Percentiles rank a stretch among this genome's conserved stretches.
Conservation (phyloP, 1,140 invertebrate genomes). For the Hyles euphorbiae region DNA sequence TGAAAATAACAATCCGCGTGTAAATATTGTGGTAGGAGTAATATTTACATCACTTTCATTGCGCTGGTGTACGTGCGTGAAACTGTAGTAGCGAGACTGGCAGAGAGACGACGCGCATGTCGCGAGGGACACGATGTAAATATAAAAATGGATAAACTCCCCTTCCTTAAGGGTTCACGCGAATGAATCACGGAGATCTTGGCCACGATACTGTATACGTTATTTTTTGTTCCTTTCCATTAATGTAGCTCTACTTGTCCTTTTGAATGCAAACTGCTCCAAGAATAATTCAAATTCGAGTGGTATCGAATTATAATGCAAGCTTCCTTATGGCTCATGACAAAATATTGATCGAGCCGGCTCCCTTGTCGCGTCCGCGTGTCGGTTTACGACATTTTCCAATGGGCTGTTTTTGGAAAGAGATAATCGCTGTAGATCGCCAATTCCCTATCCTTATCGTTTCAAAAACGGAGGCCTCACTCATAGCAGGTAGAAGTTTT, state of each 20-base stretch:
- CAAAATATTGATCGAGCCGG: constrained; percentile 71
- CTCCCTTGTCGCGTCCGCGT: constrained; percentile 32
- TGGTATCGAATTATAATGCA: constrained; percentile 52
- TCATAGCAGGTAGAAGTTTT: constrained; percentile 65
- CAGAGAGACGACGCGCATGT: constrained; percentile 69
- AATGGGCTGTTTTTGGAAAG: constrained; percentile 41
- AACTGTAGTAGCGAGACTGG: constrained; percentile 68
- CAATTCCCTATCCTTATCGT: constrained; percentile 52
- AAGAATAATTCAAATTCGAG: constrained; percentile 49
- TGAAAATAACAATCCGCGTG: constrained; percentile 58
- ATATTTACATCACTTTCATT: constrained; percentile 70
- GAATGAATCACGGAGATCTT: constrained; percentile 62
- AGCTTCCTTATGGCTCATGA: constrained; percentile 61
- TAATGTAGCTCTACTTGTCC: not conserved
- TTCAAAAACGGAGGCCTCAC: constrained; percentile 46
- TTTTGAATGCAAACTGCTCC: not conserved
- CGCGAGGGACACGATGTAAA: constrained; percentile 71
- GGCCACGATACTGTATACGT: not conserved
- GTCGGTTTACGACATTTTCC: constrained; percentile 55
- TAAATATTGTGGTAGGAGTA: constrained; percentile 69
- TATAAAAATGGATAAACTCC: constrained; percentile 75
- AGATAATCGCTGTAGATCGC: constrained; percentile 63
- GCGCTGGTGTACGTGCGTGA: constrained; percentile 70
- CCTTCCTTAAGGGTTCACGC: constrained; percentile 67
- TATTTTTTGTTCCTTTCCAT: not conserved